Evolutionary conservation across 1,140 invertebrate species (phyloP).

Genomic region (Gryon sp.): DNA sequence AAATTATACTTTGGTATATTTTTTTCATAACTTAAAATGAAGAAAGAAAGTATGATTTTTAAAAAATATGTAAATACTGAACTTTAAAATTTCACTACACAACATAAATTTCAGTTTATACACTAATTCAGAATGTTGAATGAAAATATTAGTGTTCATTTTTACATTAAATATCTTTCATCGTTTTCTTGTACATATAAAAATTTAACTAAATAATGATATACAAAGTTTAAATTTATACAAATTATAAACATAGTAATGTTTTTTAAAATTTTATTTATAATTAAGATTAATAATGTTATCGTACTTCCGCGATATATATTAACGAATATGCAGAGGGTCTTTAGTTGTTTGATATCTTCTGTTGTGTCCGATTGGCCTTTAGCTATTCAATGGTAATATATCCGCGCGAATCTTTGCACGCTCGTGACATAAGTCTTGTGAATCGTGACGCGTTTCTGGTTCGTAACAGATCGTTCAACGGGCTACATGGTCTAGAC

Average conservation of each 20-base stretch:
- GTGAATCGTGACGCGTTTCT: conserved; percentile 60
- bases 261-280: conserved; percentile 5
- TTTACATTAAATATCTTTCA: too few relatives aligned
- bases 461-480: conserved; percentile 59
- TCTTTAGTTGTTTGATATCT: conserved; percentile 49
- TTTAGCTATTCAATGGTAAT: conserved; percentile 64
- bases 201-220: too few relatives aligned
- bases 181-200: too few relatives aligned
- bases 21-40: too few relatives aligned
- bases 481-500: conserved; percentile 46
- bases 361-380: conserved; percentile 50
- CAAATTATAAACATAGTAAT: background rate
- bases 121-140: too few relatives aligned
- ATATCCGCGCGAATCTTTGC: conserved; percentile 60
- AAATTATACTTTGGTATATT: too few relatives aligned
- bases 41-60: too few relatives aligned
- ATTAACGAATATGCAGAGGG: conserved; percentile 56
- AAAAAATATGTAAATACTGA: too few relatives aligned
- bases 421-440: conserved; percentile 63
- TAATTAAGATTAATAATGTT: conserved; percentile 28
- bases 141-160: too few relatives aligned
- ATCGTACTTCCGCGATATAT: conserved; percentile 46
- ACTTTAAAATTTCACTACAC: too few relatives aligned
- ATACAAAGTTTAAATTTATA: too few relatives aligned
- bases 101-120: too few relatives aligned